phyloP scores from a whole-genome alignment of 2,888 invertebrate species.

The Tillus elongatus region DNA sequence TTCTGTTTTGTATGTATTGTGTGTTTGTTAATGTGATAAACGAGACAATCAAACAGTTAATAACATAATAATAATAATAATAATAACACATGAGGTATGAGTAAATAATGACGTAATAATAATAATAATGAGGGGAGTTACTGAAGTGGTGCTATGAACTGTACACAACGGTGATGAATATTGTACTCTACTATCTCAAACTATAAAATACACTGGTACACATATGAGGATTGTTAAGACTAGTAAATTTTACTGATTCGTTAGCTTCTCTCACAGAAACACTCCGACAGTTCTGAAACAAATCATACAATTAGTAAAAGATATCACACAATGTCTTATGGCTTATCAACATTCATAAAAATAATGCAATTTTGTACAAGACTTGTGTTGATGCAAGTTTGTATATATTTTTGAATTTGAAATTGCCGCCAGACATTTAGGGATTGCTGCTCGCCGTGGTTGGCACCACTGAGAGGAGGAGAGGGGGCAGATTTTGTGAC shows the following conservation, averaged over 20 bases:
- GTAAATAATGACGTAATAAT: constrained; percentile 27
- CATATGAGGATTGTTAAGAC: constrained; percentile 41
- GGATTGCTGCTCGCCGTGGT: too few species aligned
- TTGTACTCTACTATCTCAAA: constrained; percentile 33
- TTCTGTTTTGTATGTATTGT: too few species aligned
- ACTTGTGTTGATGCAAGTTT: too few species aligned
- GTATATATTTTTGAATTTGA: too few species aligned
- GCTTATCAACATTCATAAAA: too few species aligned
- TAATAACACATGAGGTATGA: constrained; percentile 32
- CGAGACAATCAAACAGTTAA: neutral
- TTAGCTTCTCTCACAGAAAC: constrained; percentile 39
- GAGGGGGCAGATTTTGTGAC: too few species aligned
- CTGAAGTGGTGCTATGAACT: constrained; percentile 26
- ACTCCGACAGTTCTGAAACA: constrained; percentile 49
- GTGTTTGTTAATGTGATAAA: too few species aligned
- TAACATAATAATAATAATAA: too few species aligned
- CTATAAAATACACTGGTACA: constrained; percentile 36
- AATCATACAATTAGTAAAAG: constrained; percentile 18
- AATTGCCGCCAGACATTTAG: too few species aligned
- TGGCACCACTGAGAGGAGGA: too few species aligned
- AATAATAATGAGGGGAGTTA: constrained; percentile 7
- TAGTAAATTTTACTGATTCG: constrained; percentile 37
- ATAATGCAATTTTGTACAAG: too few species aligned
- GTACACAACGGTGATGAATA: constrained; percentile 41
- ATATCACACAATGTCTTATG: too few species aligned